Conservation (phyloP, 35 echinoderm and acorn worm genomes). For the Patiria miniata region DNA sequence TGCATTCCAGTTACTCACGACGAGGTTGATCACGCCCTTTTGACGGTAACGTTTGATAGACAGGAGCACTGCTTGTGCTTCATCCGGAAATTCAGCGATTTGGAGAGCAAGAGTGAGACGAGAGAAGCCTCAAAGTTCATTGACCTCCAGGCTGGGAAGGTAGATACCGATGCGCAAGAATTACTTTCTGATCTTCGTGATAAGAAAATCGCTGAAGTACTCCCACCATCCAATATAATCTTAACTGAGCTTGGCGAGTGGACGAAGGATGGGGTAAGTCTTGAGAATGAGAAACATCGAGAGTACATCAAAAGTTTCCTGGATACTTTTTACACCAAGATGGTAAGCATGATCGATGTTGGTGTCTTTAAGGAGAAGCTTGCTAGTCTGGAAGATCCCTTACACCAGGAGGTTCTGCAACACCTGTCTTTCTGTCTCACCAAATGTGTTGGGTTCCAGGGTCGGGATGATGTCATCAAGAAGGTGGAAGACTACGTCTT, state of each 20-base stretch:
- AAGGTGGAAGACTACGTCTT: slow-evolving; percentile 8
- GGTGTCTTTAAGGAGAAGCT: slow-evolving; percentile 15
- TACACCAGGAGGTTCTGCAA: slow-evolving; percentile 42
- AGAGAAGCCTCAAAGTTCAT: slow-evolving; percentile 39
- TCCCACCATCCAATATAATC: slow-evolving; percentile 27
- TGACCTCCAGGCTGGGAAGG: slow-evolving; percentile 18
- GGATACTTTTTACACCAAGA: slow-evolving; percentile 28
- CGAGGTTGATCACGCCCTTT: slow-evolving; percentile 36
- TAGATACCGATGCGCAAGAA: slow-evolving; percentile 37
- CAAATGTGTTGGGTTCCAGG: slow-evolving; percentile 42
- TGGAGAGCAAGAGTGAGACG: not conserved
- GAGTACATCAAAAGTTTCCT: slow-evolving; percentile 34
- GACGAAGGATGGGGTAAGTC: slow-evolving; percentile 29
- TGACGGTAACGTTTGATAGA: slow-evolving; percentile 14
- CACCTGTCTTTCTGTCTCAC: slow-evolving; percentile 44
- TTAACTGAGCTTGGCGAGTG: slow-evolving; percentile 11
- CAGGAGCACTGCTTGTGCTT: slow-evolving; percentile 55
- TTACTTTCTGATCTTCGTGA: slow-evolving; percentile 36
- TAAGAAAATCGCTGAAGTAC: not conserved
- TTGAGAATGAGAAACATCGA: slow-evolving; percentile 29
- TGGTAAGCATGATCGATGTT: slow-evolving; percentile 22
- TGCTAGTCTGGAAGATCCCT: slow-evolving; percentile 9
- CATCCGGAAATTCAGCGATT: slow-evolving; percentile 36
- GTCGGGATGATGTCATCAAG: slow-evolving; percentile 23
- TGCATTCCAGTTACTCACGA: slow-evolving; percentile 37